phyloP scores from a whole-genome alignment of 2,888 invertebrate genomes.

The Sipha maydis region DNA sequence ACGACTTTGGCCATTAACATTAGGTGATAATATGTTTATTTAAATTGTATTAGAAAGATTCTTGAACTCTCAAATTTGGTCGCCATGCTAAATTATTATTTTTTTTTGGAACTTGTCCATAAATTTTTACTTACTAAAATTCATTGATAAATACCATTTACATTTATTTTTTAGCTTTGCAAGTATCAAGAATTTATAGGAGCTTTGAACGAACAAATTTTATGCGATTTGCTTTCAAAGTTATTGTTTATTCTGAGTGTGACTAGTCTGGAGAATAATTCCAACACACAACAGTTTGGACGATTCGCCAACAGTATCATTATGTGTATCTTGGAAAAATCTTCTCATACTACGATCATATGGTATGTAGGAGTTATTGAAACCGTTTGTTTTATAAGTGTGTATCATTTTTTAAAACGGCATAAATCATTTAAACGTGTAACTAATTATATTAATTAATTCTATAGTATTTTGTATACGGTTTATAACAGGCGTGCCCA shows the following conservation, averaged over 20 bases:
- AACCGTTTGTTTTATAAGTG: neutral
- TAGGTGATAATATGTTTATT: too few relatives aligned
- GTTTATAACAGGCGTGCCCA: too few relatives aligned
- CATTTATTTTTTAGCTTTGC: constrained; percentile 69
- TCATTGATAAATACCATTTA: neutral
- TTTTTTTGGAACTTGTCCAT: too few relatives aligned
- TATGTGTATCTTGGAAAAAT: constrained; percentile 75
- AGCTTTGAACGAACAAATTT: constrained; percentile 75
- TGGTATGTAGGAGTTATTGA: constrained; percentile 70
- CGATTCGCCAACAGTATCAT: constrained; percentile 76
- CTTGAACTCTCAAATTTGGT: too few relatives aligned
- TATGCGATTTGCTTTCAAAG: constrained; percentile 68
- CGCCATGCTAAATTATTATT: too few relatives aligned
- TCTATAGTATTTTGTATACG: too few relatives aligned
- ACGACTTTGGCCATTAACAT: too few relatives aligned
- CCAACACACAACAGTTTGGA: constrained; percentile 69
- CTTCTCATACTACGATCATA: constrained; percentile 74
- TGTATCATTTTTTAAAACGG: too few relatives aligned
- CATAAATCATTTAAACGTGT: constrained; percentile 4
- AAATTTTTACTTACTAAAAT: neutral
- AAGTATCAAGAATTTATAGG: constrained; percentile 73
- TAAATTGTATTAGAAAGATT: too few relatives aligned
- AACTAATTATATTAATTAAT: constrained; percentile 24
- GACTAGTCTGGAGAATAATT: neutral
- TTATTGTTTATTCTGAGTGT: neutral